These are phyloP conservation scores for Athalia rosae DNA, from an alignment of 2,888 invertebrate species.

Conservation along the genomic window DNA sequence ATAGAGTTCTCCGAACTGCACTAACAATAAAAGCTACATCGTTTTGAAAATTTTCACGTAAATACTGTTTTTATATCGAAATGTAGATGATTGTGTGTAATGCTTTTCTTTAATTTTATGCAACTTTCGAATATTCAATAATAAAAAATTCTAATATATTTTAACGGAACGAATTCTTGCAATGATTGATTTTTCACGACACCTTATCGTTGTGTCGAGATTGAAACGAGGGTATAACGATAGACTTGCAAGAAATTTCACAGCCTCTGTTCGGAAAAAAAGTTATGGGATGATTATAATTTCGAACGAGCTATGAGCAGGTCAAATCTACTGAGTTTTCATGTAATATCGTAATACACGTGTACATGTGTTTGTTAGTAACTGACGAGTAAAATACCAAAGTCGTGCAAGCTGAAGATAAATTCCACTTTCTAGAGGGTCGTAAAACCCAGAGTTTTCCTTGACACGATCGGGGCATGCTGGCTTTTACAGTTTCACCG, in stretches of 20 bases:
- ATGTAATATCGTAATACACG: conserved; percentile 14
- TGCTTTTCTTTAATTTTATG: no score
- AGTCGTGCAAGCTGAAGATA: conserved; percentile 21
- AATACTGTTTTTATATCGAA: no score
- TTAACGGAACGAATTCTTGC: no score
- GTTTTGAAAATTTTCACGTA: no score
- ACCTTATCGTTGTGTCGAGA: background rate
- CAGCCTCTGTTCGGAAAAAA: conserved; percentile 8
- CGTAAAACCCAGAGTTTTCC: conserved; percentile 23
- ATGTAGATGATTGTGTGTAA: no score
- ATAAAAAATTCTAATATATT: no score
- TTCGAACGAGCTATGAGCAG: conserved; percentile 14
- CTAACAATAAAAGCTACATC: no score
- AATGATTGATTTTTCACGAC: conserved; percentile 5
- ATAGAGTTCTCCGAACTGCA: no score
- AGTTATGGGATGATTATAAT: conserved; percentile 12
- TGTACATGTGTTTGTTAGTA: conserved; percentile 15
- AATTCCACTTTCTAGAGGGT: conserved; percentile 33
- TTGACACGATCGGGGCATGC: conserved; percentile 1
- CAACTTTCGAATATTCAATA: no score
- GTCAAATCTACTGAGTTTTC: conserved; percentile 1
- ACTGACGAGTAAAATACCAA: conserved; percentile 18
- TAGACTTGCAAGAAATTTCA: conserved; percentile 12
- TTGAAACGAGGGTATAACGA: conserved; percentile 7
- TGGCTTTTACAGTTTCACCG: conserved; percentile 52